Base-by-base conservation (phyloP, 2,888 invertebrate genomes). In the Siphonodentalium dalli region DNA sequence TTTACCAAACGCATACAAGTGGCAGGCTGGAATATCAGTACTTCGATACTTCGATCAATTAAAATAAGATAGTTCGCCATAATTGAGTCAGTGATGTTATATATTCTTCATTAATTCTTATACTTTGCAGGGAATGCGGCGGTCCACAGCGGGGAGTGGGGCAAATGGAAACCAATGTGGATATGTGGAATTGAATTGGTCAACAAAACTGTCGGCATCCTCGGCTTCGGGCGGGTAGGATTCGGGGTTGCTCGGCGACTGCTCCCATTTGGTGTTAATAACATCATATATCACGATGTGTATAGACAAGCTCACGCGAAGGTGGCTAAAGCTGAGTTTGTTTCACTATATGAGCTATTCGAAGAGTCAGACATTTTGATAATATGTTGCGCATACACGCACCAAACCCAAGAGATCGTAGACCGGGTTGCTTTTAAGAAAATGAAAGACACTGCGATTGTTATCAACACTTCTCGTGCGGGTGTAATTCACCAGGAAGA, bases 111-210 rank as follows among this genome's bases (percentile, higher is more conserved):
- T 21, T 37, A n/a, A 21, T 21, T 28, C 24, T 11, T 33, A 13
- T 50, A 31, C 40, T 18, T 54, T 58, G 24, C 47, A 80, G 79
- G 76, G 35, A 64, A 70, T 2, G 53, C 63, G 3, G 77, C 78
- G 4, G 79, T 78, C 6, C 74, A 72, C 47, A 87, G 86, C 51
- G 93, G 93, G 0, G 89, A 89, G 46, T 96, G 96, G 95, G 87
- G 80, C 26, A 86, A 91, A 0, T 95, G 94, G 94, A 87, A 90
- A 0, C 94, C 94, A 0, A 86, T 88, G 62, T 94, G 92, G 90
- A 89, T 95, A 89, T 92, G 91, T 61, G 96, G 96, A 0, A 89
- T 88, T 8, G 90, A 91, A 0, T 82, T 97, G 1, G 85, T 86
- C 5, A 87, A 87, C 23, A 87, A 91, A 5, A 90, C 89, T 0